Evolutionary conservation across 1,140 invertebrate species (phyloP), one percentile per base, ranked within the genome.

Genomic region (Leptonema lineaticorne): DNA sequence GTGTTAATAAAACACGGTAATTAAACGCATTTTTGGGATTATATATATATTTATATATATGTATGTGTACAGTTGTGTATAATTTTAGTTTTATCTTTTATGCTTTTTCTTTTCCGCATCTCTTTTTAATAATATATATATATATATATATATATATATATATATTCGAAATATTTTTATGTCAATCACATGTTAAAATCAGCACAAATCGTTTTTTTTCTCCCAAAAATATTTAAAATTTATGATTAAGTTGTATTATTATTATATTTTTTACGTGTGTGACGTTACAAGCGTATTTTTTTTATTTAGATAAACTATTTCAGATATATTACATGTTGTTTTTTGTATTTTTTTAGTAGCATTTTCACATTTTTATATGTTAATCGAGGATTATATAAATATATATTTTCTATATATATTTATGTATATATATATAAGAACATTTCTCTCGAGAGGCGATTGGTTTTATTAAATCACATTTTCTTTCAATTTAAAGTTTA

Each of bases 261-360:
- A n/a, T n/a, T n/a, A n/a, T n/a, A n/a, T n/a, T n/a, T n/a, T n/a
- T n/a, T n/a, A n/a, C 24, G 50, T 26, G 22, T 53, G 22, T 14
- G 50, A 53, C 50, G 50, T 53, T 53, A 53, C 50, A 26, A 26
- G 50, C 27, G 22, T 16, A 4, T 45, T 45, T 45, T 45, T 45
- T 45, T 45, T 33, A 33, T 45, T n/a, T n/a, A n/a, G n/a, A n/a
- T n/a, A n/a, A n/a, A n/a, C n/a, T n/a, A n/a, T n/a, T 45, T 45
- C 50, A 24, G 22, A 7, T 26, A 11, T 22, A 22, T 20, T 53
- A 24, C 22, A 53, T 53, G 27, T 26, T 53, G 11, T 41, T 41
- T 53, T 53, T 26, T 8, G 18, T 24, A 24, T 4, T 48, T 53
- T 9, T 53, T 24, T 53, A 26, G 11, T 26, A 9, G 50, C 24